Evolutionary conservation across 2,888 invertebrate species (phyloP), one percentile per base, ranked within the genome.

Genomic region (Eupithecia insigniata): DNA sequence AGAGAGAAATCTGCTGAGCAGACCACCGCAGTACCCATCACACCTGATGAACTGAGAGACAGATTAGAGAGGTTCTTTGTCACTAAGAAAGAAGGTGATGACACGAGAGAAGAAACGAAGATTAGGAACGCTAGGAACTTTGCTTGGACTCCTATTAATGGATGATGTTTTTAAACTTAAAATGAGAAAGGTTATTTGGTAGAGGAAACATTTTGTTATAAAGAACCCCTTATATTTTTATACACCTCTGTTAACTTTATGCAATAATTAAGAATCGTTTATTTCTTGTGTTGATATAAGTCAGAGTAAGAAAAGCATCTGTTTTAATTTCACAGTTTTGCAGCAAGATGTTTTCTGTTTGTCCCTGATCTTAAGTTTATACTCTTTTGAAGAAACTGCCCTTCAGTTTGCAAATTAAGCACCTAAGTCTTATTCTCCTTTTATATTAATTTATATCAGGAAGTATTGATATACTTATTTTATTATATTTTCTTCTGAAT

Each of bases 21-120:
- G 0, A 84, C 92, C 0, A 92, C 94, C 14, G 92, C 92, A 0
- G 81, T 90, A 0, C 93, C 94, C 0, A 91, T 92, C 66, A 90
- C 95, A 1, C 95, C 95, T 0, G 92, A 90, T n/a, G 95, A 95
- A 81, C 84, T 94, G 0, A 87, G 92, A 66, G 93, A 94, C 55
- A 88, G 95, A 73, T 86, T 95, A 61, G 91, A 93, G 76, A 90
- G 92, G 77, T 85, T 96, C 0, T 94, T 94, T 58, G 86, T 94
- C 18, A 92, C 94, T 0, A 94, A 94, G 70, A 93, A 94, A 70
- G 89, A 89, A 6, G 76, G 82, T 3, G 84, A 81, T 51, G 84
- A 78, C 0, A 69, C 67, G 0, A 82, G 86, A 70, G 91, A 91
- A 14, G 90, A 90, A 2, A 78, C 80, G 0, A 92, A 90, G 73